Evolutionary conservation across 2,888 invertebrate genomes (phyloP), one percentile per base, ranked within the genome.

Genomic region (Alcis repandata): DNA sequence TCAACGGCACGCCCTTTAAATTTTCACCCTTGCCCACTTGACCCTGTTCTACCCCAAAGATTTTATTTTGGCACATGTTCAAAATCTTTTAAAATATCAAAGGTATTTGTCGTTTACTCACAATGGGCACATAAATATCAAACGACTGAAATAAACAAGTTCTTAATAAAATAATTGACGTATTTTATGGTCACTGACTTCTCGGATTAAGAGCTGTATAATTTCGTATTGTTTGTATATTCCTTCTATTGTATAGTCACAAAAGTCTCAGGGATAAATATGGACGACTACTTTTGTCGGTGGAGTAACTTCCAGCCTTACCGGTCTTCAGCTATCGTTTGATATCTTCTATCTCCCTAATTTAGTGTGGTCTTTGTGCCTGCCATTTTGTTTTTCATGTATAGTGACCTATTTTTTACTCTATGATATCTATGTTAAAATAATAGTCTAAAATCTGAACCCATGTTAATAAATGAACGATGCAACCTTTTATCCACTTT

Each of bases 1-100:
- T 74, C 74, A 76, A 75, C 52, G 73, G 68, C 69, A 61, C 66
- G 65, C 68, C 68, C 66, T 72, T 69, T 69, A 68, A 67, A 69
- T 67, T 58, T 59, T 63, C 59, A 46, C 49, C 61, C 71, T 53
- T 53, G 58, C 53, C 33, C 27, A 15, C 38, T 45, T 15, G 46
- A 49, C 58, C 59, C 51, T 54, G 22, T 64, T 48, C 40, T 43
- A 32, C 17, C 17, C 45, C 49, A 15, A n/a, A 70, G 66, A 69
- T 75, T 71, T 67, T 67, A 70, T 73, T 74, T 75, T 72, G 58
- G 70, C 63, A 61, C 66, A 32, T 36, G 22, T 20, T 53, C 57
- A 62, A 36, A 27, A 56, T 32, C 38, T 33, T 38, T 48, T 43
- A 38, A 43, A 63, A 54, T 46, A 63, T 36, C 27, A 2, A 61